A percentile compares a stretch with the other conserved stretches of the same genome.
phyloP scores from a whole-genome alignment of 2,113 vertebrate species.

The Romanogobio albipinnatus region DNA sequence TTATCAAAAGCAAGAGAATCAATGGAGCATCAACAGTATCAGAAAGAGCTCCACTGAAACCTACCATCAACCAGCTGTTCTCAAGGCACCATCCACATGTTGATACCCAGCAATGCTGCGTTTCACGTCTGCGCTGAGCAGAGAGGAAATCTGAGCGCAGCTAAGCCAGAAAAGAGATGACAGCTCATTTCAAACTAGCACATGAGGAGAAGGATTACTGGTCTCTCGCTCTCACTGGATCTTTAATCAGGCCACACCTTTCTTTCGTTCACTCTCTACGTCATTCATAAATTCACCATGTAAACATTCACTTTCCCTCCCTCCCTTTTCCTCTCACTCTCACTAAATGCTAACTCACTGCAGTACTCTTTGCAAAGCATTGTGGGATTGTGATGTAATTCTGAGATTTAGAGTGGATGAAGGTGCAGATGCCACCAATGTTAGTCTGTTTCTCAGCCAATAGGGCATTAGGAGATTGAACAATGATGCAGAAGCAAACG shows the following conservation, averaged over 20 bases:
- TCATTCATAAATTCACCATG: not conserved
- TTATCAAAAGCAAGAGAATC: slow-evolving; percentile 10
- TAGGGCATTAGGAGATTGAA: slow-evolving; percentile 14
- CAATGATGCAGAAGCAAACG: not conserved
- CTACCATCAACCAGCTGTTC: slow-evolving; percentile 43
- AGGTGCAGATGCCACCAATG: not conserved
- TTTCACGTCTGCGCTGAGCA: not conserved
- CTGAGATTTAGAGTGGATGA: not conserved
- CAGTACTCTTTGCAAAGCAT: slow-evolving; percentile 44
- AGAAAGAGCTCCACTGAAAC: slow-evolving; percentile 4
- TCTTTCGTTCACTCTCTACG: not conserved
- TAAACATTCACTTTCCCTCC: not conserved
- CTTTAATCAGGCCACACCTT: slow-evolving; percentile 3
- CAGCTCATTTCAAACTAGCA: slow-evolving; percentile 16
- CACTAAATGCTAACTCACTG: slow-evolving; percentile 27
- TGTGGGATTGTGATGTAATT: slow-evolving; percentile 35
- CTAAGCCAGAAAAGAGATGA: slow-evolving; percentile 22
- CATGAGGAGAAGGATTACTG: slow-evolving; percentile 28
- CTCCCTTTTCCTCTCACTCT: not conserved
- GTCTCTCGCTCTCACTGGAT: not conserved
- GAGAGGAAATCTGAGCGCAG: not conserved
- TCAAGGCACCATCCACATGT: slow-evolving; percentile 22
- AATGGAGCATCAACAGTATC: not conserved
- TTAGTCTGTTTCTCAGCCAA: slow-evolving; percentile 42
- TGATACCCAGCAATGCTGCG: not conserved